Conservation (phyloP, 2,888 invertebrate species). For the Cantharis lateralis region DNA sequence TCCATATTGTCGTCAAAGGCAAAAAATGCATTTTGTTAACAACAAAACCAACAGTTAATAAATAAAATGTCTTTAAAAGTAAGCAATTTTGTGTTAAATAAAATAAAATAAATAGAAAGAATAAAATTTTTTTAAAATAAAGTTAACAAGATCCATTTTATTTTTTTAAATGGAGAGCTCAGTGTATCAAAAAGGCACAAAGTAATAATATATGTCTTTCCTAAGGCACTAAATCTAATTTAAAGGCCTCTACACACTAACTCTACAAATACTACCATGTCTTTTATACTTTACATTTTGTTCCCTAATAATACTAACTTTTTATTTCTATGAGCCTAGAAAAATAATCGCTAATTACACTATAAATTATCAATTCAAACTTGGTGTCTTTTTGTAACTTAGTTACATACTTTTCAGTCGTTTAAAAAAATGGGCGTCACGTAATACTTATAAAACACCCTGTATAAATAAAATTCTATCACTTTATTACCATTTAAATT, state of each 20-base stretch:
- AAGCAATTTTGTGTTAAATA: not conserved
- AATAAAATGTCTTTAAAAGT: not conserved
- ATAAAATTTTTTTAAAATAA: slow-evolving; percentile 1
- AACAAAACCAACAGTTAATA: not conserved
- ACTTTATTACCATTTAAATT: slow-evolving; percentile 11
- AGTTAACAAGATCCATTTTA: slow-evolving; percentile 17
- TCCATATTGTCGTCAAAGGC: slow-evolving; percentile 5
- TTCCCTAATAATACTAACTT: slow-evolving; percentile 40
- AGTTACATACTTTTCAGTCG: slow-evolving; percentile 33
- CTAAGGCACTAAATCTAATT: slow-evolving; percentile 54
- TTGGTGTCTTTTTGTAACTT: slow-evolving; percentile 36
- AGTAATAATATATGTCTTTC: slow-evolving; percentile 49
- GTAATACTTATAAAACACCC: slow-evolving; percentile 30
- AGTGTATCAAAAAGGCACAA: slow-evolving; percentile 47
- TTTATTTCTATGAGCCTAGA: slow-evolving; percentile 23
- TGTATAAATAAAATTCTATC: slow-evolving; percentile 33
- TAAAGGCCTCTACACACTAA: slow-evolving; percentile 47
- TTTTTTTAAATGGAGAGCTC: slow-evolving; percentile 23
- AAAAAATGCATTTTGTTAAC: slow-evolving; percentile 16
- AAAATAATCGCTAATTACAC: slow-evolving; percentile 28
- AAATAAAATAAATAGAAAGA: not conserved
- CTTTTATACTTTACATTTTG: slow-evolving; percentile 40
- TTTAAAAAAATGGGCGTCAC: slow-evolving; percentile 28
- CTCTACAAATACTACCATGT: slow-evolving; percentile 35
- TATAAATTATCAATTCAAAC: slow-evolving; percentile 28